phyloP scores from a whole-genome alignment of 2,113 vertebrate species.

The Micronycteris hirsuta region DNA sequence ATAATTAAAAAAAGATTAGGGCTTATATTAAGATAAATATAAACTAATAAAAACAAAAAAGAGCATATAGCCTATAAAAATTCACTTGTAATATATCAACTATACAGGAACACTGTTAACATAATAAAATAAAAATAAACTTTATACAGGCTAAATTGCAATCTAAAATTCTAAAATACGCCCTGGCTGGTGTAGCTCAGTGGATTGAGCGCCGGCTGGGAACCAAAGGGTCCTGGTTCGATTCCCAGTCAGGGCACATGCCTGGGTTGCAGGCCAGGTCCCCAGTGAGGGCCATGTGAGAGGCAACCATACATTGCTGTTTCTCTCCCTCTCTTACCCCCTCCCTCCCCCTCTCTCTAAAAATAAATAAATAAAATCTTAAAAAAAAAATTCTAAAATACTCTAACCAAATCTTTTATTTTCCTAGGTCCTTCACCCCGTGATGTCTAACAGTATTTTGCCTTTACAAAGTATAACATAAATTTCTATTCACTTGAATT shows the following conservation, averaged over 20 bases:
- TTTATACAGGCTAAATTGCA: neutral
- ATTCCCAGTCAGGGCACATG: no score
- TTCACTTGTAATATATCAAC: slow-evolving; percentile 34
- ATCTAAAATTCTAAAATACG: neutral
- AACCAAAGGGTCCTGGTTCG: no score
- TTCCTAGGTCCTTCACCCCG: neutral
- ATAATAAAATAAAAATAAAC: neutral
- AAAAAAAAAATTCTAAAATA: slow-evolving; percentile 21
- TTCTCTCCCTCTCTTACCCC: no score
- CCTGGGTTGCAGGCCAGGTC: no score
- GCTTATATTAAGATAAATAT: neutral
- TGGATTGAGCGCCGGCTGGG: no score
- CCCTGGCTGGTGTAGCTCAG: no score
- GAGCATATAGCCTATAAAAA: neutral
- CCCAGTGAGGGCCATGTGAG: no score
- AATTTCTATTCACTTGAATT: neutral
- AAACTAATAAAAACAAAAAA: neutral
- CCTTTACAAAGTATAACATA: neutral
- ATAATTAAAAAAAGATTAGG: neutral
- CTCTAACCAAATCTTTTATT: neutral
- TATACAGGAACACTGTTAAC: neutral
- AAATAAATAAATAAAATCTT: no score
- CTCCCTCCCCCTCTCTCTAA: no score
- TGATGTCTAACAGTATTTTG: neutral
- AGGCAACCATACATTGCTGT: no score